Evolutionary conservation across 2,797 vertebrate genomes (phyloP).

Genomic region (Malurus leucopterus): DNA sequence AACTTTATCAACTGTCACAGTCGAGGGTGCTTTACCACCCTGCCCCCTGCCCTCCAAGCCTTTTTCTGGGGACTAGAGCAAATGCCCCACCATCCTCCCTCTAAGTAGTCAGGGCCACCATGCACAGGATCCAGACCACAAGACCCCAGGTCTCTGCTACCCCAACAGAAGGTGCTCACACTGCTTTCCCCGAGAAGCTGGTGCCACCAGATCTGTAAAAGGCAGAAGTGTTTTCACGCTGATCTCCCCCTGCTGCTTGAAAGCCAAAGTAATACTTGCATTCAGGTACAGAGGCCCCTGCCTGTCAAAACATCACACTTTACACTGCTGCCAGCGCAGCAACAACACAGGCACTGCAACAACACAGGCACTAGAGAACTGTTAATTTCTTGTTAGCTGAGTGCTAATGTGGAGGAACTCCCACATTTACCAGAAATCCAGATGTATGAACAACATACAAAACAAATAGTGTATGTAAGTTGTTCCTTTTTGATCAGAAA

Average conservation of each 20-base stretch:
- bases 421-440: not conserved
- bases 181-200: not conserved
- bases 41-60: not conserved
- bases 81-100: accelerated
- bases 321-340: accelerated
- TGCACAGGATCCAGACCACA: accelerated
- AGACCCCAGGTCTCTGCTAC: not conserved
- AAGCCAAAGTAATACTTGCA: not conserved
- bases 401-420: not conserved
- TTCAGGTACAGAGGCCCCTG: not conserved
- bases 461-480: not conserved
- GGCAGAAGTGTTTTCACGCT: not conserved
- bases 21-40: accelerated
- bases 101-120: not conserved
- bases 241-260: not conserved
- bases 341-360: not conserved
- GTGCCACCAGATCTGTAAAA: not conserved
- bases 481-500: not conserved
- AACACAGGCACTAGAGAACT: not conserved
- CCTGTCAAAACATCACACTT: not conserved
- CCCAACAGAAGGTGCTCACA: accelerated
- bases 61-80: not conserved
- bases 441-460: not conserved
- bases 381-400: not conserved
- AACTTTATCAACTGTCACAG: not conserved